Evolutionary conservation across 2,113 vertebrate genomes (phyloP), one percentile per base, ranked within the genome.

Genomic region (Mastomys natalensis): DNA sequence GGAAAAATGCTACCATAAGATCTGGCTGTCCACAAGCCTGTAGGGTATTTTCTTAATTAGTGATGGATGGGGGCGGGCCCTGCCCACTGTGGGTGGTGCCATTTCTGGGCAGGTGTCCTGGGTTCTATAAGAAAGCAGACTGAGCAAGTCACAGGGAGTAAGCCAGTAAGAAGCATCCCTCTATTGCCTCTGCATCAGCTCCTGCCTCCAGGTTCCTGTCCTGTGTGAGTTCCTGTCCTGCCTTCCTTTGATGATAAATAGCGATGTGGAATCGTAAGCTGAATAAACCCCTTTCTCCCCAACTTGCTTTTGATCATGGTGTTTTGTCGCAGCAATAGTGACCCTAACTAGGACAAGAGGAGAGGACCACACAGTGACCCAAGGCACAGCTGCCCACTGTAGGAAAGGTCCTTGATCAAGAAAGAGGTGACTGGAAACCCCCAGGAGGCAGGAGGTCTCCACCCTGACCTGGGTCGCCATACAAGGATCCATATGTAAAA

Each of bases 401-500:
- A 13, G n/a, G n/a, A 62, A 22, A 48, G 74, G 19, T 64, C 43
- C 0, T 5, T 17, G 26, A 15, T 21, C 0, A 34, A 51, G 60
- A n/a, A 26, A 34, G 66, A 85, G 58, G 40, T 21, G 0, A 5
- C 24, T 40, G 55, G 51, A 8, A 2, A 16, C 17, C 29, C 0
- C 0, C 3, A 7, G 43, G 72, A 5, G 17, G 21, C 77, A 2
- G 58, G 31, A 1, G 3, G 5, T 19, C 29, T 4, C 43, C 26
- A 45, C n/a, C 55, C 58, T 34, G 26, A 17, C 4, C 86, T 76
- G 7, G 60, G 31, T 22, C 48, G 16, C 26, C 37, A 4, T 11
- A 7, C 43, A 1, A 11, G 12, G 51, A 24, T 24, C 24, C 16
- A 7, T 4, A 0, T 0, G 15, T 3, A 29, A 3, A 9, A 13